phyloP scores from a whole-genome alignment of 2,797 vertebrate species.

The Harpagifer antarcticus region DNA sequence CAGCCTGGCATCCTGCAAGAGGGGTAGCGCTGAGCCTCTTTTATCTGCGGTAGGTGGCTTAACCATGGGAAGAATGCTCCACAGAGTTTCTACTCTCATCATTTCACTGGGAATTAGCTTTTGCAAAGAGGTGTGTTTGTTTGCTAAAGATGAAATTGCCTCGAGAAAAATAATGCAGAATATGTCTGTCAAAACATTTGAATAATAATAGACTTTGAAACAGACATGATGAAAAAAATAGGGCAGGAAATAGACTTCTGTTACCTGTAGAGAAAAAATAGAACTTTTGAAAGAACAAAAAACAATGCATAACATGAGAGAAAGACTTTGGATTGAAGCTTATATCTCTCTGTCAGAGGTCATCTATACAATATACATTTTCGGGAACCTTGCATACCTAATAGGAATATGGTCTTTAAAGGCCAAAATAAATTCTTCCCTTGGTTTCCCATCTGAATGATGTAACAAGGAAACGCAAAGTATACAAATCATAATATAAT shows the following conservation, averaged over 20 bases:
- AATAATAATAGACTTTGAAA: slow-evolving; percentile 23
- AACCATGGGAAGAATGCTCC: slow-evolving; percentile 64
- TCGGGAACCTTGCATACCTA: background rate
- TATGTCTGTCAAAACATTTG: slow-evolving; percentile 43
- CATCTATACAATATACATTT: slow-evolving; percentile 3
- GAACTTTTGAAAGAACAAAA: background rate
- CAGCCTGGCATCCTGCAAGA: slow-evolving; percentile 59
- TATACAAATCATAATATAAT: too few relatives aligned
- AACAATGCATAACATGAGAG: background rate
- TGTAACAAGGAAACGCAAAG: too few relatives aligned
- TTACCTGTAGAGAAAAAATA: slow-evolving; percentile 13
- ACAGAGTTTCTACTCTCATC: slow-evolving; percentile 58
- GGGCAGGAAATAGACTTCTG: slow-evolving; percentile 11
- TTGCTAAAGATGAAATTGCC: slow-evolving; percentile 64
- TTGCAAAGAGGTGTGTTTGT: slow-evolving; percentile 58
- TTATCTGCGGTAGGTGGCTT: slow-evolving; percentile 78
- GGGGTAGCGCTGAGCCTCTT: slow-evolving; percentile 65
- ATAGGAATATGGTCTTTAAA: slow-evolving; percentile 1
- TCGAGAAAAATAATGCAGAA: slow-evolving; percentile 54
- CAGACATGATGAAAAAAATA: slow-evolving; percentile 37
- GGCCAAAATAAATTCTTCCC: background rate
- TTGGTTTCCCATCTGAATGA: too few relatives aligned
- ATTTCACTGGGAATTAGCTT: slow-evolving; percentile 70
- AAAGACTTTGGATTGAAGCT: background rate
- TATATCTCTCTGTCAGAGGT: slow-evolving; percentile 1